Base-by-base conservation (phyloP, 2,888 invertebrate genomes). In the Cosmia trapezina region DNA sequence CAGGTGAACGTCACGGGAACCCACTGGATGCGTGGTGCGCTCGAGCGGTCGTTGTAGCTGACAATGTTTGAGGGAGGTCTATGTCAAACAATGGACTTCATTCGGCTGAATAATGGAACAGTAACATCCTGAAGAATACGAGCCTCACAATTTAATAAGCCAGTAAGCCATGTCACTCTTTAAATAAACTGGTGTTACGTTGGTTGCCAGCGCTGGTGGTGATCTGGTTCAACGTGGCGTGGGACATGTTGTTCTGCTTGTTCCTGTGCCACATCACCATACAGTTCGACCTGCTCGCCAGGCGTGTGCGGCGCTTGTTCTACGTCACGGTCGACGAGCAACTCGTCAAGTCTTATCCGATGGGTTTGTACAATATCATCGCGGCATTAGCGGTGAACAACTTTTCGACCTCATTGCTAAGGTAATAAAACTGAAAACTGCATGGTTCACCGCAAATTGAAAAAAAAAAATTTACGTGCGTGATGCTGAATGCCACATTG, bases 191-290 rank as follows among this genome's bases (percentile, higher is more conserved):
- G 45, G 14, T 56, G 22, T 53, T 7, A 19, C 28, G 33, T 76
- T 54, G 22, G 83, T 89, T 87, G 64, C 72, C 76, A 70, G 73
- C 80, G 11, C 22, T 83, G 56, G n/a, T 82, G 22, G 84, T 86
- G 28, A 83, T 91, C 14, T 89, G 85, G 80, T 80, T 85, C 60
- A 89, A 89, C 79, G 72, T 89, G 61, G 73, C 83, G 28, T 88
- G 88, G 63, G 91, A 91, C 73, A 81, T 91, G 41, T 54, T 91
- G 49, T 91, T 91, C 81, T 91, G 90, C 65, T 80, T 89, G 47
- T 89, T 88, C 51, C 74, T 91, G 56, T 87, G 87, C 64, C 91
- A 91, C 76, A 87, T 91, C 70, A 88, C 90, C 8, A 87, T 83
- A 22, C 90, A 91, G 72, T 87, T 91, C 49, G 88, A 91, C 45